Percentiles rank a stretch among this genome's conserved stretches.
These are phyloP conservation scores for Capromys pilorides DNA, from an alignment of 2,797 vertebrate species.

Conservation along the genomic window DNA sequence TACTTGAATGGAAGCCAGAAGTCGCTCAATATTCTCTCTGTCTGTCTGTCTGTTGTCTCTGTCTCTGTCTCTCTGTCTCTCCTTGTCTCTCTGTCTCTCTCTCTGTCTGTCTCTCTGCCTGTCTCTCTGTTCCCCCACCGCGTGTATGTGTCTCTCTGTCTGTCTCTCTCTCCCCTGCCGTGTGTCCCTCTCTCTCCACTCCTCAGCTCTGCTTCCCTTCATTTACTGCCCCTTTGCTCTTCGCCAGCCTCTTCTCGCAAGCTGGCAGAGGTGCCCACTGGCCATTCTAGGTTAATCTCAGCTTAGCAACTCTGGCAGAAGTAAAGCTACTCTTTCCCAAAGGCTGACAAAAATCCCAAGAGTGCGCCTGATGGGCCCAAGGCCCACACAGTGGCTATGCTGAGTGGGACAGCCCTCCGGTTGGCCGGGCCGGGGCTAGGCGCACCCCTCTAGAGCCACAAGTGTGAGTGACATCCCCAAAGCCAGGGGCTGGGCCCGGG, in stretches of 20 bases:
- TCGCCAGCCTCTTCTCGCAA: not conserved
- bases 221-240: not conserved
- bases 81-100: not conserved
- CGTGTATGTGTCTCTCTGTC: not conserved
- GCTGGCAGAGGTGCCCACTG: not conserved
- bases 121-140: no score
- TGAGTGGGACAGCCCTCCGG: rapidly evolving
- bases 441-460: not conserved
- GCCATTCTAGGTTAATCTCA: not conserved
- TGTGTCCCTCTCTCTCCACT: not conserved
- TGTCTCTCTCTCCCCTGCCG: no score
- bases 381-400: not conserved
- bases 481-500: not conserved
- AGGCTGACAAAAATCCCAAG: not conserved
- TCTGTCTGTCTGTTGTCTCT: no score
- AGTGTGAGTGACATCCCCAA: not conserved
- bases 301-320: not conserved
- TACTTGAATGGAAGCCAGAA: not conserved
- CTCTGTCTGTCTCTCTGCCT: not conserved
- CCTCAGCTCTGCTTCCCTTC: not conserved
- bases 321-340: not conserved
- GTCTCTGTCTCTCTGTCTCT: no score
- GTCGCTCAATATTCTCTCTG: not conserved
- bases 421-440: rapidly evolving
- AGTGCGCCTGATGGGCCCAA: not conserved